phyloP scores from a whole-genome alignment of 1,140 invertebrate genomes.

The Drosophila rufa region DNA sequence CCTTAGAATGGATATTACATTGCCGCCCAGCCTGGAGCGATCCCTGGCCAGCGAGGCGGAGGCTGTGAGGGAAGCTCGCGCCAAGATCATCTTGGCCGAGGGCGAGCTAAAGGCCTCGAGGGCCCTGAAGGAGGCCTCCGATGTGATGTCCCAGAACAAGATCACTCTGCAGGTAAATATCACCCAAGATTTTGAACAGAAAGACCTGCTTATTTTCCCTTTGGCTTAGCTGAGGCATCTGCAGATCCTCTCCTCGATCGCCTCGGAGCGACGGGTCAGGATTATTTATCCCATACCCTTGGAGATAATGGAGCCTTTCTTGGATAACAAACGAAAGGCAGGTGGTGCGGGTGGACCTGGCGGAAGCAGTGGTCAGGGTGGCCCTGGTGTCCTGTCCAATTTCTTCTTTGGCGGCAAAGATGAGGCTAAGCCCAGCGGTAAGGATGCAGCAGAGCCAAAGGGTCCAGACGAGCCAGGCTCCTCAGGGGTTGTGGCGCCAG shows the following conservation, averaged over 20 bases:
- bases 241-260: constrained; percentile 96
- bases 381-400: not conserved
- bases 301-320: constrained; percentile 86
- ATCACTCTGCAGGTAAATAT: constrained; percentile 92
- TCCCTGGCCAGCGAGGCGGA: constrained; percentile 95
- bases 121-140: constrained; percentile 95
- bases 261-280: constrained; percentile 98
- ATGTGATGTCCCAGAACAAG: constrained; percentile 95
- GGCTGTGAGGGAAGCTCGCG: constrained; percentile 89
- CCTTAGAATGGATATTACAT: constrained; percentile 93
- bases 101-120: constrained; percentile 95
- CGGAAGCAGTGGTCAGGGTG: not conserved
- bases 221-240: constrained; percentile 75
- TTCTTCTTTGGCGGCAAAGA: constrained; percentile 4
- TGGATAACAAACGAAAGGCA: not conserved
- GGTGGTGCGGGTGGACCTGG: not conserved
- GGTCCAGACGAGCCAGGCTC: not conserved
- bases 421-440: not conserved
- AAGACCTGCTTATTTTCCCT: not conserved
- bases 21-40: constrained; percentile 93
- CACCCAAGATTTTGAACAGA: accelerated
- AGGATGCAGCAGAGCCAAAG: too few relatives aligned
- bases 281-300: constrained; percentile 98
- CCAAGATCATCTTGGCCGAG: constrained; percentile 93
- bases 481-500: too few relatives aligned